phyloP scores from a whole-genome alignment of 2,888 invertebrate genomes.

The Oeneis ivallda region DNA sequence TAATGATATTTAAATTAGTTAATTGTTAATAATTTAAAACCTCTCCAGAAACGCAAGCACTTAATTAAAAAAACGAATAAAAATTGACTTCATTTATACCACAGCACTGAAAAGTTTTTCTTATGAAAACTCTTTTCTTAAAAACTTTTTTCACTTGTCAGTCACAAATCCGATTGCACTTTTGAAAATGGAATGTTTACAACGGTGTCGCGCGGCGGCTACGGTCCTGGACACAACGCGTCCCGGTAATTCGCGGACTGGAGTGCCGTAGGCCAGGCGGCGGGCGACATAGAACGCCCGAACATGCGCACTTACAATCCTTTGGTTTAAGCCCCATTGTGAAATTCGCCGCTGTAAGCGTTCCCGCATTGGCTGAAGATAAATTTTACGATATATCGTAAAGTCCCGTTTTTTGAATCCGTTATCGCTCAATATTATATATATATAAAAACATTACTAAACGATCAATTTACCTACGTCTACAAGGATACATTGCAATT shows the following conservation, averaged over 20 bases:
- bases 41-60: neutral
- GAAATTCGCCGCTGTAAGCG: slow-evolving; percentile 64
- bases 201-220: slow-evolving; percentile 46
- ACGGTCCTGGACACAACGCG: slow-evolving; percentile 50
- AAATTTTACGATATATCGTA: slow-evolving; percentile 55
- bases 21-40: neutral
- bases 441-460: neutral
- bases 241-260: slow-evolving; percentile 61
- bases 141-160: slow-evolving; percentile 44
- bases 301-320: slow-evolving; percentile 72
- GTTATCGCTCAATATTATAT: neutral
- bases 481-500: neutral
- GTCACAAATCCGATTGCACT: slow-evolving; percentile 53
- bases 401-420: slow-evolving; percentile 4
- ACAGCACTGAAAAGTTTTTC: slow-evolving; percentile 26
- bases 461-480: neutral
- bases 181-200: slow-evolving; percentile 45
- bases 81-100: neutral
- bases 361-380: slow-evolving; percentile 64
- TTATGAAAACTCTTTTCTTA: slow-evolving; percentile 14
- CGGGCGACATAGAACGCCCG: slow-evolving; percentile 54
- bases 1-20: neutral
- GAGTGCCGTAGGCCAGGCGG: slow-evolving; percentile 54
- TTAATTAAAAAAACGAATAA: neutral
- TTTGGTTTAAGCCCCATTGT: slow-evolving; percentile 65